Evolutionary conservation across 2,888 invertebrate species (phyloP), one percentile per base, ranked within the genome.

Genomic region (Ormyrus rosae): DNA sequence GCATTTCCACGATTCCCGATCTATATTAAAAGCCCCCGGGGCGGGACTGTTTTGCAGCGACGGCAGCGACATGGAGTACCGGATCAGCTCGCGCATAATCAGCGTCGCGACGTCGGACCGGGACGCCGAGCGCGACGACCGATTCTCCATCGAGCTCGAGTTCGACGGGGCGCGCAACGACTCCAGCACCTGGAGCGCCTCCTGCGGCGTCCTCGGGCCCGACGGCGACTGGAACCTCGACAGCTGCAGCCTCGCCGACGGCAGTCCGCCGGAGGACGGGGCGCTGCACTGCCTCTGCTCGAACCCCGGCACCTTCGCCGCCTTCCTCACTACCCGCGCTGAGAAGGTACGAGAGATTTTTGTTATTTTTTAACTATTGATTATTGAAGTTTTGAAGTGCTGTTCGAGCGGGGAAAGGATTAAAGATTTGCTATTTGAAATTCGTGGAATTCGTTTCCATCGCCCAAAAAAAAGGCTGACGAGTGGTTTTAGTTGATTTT

Each of bases 11-110:
- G 19, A 19, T 19, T 19, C 19, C 19, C 19, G 2, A 19, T 19
- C 19, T 53, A 53, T 19, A 19, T 19, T 19, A 19, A 19, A 19
- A 19, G 19, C 19, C 19, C 19, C 19, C 19, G 19, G 19, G 53
- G 10, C n/a, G n/a, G 6, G 58, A 64, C 7, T 6, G 19, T 2
- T 19, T 19, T 19, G 13, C 88, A 95, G 95, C 88, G 93, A 93
- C 85, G 94, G 94, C 0, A 92, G 92, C n/a, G 94, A 94, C 87
- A 91, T 94, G 86, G 94, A 95, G 88, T 95, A 94, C 89, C 92
- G 92, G 85, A 91, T 95, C 73, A 92, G 94, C 78, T 95, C 95
- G 0, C 93, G 93, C 81, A 92, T 93, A 8, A 89, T 92, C 8
- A 89, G 90, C 13, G 90, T 92, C 10, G 90, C 91, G 78, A 83